Evolutionary conservation across 2,113 vertebrate genomes (phyloP).

Genomic region (Hiodon tergisus): DNA sequence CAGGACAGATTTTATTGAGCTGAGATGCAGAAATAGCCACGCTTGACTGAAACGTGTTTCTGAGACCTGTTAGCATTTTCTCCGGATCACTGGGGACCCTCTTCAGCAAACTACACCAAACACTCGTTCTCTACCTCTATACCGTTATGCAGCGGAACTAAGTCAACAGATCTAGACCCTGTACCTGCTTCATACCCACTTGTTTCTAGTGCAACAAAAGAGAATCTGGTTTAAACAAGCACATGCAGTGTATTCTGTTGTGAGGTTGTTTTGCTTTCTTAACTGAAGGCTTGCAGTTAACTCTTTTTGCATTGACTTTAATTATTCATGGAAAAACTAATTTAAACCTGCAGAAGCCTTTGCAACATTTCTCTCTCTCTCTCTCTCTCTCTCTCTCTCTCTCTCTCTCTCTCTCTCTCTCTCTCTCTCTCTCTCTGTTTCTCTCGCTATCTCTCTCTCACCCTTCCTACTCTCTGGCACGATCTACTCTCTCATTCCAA

Average conservation of each 20-base stretch:
- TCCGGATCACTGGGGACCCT: too few species aligned
- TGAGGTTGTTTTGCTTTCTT: constrained; percentile 8
- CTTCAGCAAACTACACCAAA: too few species aligned
- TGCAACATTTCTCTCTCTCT: background rate
- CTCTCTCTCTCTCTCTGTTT: background rate
- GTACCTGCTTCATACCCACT: background rate
- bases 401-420: background rate
- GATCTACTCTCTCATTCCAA: background rate
- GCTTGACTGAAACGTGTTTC: too few species aligned
- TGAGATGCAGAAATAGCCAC: too few species aligned
- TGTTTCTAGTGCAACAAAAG: background rate
- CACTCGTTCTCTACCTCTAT: too few species aligned
- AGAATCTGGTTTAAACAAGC: background rate
- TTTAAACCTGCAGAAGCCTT: constrained; percentile 49
- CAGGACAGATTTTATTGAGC: too few species aligned
- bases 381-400: background rate
- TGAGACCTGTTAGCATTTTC: too few species aligned
- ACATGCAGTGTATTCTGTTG: background rate
- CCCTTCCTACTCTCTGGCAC: background rate
- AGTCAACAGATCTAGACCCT: too few species aligned
- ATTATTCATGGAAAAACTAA: constrained; percentile 69
- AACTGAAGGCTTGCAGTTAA: constrained; percentile 7
- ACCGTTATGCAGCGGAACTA: too few species aligned
- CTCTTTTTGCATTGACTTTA: constrained; percentile 65
- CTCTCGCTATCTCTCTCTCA: background rate